Conservation (phyloP, 2,113 vertebrate genomes). For the Triplophysa siluroides region DNA sequence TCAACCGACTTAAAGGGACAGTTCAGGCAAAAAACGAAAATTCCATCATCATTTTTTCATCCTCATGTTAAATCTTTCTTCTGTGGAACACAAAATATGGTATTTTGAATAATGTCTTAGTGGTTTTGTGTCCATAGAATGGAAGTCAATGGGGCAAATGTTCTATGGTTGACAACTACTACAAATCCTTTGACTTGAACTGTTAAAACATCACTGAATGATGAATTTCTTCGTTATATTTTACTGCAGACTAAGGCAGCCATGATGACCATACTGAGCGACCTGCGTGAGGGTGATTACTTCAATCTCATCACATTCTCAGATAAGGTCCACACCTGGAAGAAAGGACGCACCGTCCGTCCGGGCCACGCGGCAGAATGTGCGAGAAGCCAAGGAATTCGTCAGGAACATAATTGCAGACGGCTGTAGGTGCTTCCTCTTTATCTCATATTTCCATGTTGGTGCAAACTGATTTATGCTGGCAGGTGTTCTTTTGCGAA, state of each 20-base stretch:
- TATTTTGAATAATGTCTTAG: too few species aligned
- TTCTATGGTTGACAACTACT: too few species aligned
- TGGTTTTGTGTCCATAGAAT: too few species aligned
- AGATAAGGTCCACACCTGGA: conserved; percentile 79
- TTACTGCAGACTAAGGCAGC: conserved; percentile 79
- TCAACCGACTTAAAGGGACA: not conserved
- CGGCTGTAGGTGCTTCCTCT: conserved; percentile 75
- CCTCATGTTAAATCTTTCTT: not conserved
- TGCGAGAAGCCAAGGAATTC: conserved; percentile 77
- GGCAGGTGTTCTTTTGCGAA: too few species aligned
- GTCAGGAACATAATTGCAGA: conserved; percentile 75
- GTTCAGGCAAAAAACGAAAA: too few species aligned
- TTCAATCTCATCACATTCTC: conserved; percentile 89
- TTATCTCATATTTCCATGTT: too few species aligned
- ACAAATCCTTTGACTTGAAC: too few species aligned
- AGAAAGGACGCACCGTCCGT: conserved; percentile 74
- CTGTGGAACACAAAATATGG: too few species aligned
- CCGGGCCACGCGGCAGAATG: conserved; percentile 73
- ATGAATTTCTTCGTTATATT: conserved; percentile 45
- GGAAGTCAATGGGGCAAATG: too few species aligned
- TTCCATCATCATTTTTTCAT: too few species aligned
- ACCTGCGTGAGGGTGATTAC: conserved; percentile 77
- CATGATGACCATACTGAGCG: conserved; percentile 80
- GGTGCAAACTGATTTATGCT: too few species aligned
- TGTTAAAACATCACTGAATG: not conserved